These are phyloP conservation scores for Hassar affinis DNA, from an alignment of 2,113 vertebrate genomes.

Conservation along the genomic window DNA sequence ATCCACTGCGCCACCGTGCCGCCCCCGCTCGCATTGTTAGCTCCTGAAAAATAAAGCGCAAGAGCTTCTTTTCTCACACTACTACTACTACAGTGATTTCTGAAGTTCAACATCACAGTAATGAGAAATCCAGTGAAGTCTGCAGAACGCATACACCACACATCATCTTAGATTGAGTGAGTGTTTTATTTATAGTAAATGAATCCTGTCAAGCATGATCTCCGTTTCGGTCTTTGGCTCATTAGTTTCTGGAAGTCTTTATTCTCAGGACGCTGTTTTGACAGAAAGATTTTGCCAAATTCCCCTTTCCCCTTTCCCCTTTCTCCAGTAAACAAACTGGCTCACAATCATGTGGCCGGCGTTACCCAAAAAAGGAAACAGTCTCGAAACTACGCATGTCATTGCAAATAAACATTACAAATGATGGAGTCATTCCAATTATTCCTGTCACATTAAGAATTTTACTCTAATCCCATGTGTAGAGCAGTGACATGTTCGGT, in stretches of 20 bases:
- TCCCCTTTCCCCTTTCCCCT: too few species aligned
- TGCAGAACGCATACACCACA: not conserved
- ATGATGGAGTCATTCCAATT: not conserved
- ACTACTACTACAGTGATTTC: too few species aligned
- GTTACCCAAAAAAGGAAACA: not conserved
- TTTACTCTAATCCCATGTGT: not conserved
- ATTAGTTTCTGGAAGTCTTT: not conserved
- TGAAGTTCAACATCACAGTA: too few species aligned
- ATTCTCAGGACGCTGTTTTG: not conserved
- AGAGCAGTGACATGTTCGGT: not conserved
- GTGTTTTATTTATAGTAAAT: not conserved
- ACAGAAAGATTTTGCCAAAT: slow-evolving; percentile 7
- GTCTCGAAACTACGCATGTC: not conserved
- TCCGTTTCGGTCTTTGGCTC: not conserved
- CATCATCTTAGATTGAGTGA: not conserved
- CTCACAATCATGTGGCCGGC: not conserved
- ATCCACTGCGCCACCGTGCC: too few species aligned
- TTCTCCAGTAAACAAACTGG: not conserved
- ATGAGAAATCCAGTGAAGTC: not conserved
- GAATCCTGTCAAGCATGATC: not conserved
- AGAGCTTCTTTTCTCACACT: not conserved
- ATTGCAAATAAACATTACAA: not conserved
- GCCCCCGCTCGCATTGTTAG: too few species aligned
- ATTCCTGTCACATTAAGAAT: not conserved
- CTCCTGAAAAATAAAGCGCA: not conserved